Evolutionary conservation across 2,113 vertebrate species (phyloP).

Genomic region (Sphyrna mokarran): DNA sequence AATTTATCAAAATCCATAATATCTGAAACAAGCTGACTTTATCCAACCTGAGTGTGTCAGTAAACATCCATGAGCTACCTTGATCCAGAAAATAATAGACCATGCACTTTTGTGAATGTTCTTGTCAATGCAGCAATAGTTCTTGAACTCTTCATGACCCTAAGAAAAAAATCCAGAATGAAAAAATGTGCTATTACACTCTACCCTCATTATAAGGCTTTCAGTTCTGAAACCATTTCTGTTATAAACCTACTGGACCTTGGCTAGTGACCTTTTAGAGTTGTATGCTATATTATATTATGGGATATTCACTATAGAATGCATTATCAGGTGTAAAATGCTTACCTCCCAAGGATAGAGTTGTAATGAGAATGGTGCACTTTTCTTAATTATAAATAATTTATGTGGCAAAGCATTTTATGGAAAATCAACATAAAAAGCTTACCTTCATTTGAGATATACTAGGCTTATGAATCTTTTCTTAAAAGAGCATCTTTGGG

Average conservation of each 20-base stretch:
- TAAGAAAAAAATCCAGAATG: conserved; percentile 14
- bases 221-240: conserved; percentile 34
- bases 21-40: background rate
- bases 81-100: background rate
- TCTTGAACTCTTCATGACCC: conserved; percentile 35
- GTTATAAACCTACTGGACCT: conserved; percentile 35
- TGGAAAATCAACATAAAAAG: background rate
- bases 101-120: conserved; percentile 25
- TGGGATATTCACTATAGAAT: conserved; percentile 3
- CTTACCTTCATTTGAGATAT: background rate
- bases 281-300: background rate
- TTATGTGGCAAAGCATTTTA: background rate
- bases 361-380: background rate
- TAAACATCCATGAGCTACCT: background rate
- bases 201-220: conserved; percentile 28
- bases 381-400: conserved; percentile 30
- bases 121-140: conserved; percentile 32
- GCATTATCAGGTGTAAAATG: conserved; percentile 5
- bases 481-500: background rate
- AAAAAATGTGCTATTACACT: conserved; percentile 33
- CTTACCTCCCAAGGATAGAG: background rate
- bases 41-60: background rate
- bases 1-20: conserved; percentile 23
- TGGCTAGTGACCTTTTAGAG: conserved; percentile 20
- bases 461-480: background rate